Base-by-base conservation (phyloP, 2,113 vertebrate genomes). In the Phalacrocorax pelagicus region DNA sequence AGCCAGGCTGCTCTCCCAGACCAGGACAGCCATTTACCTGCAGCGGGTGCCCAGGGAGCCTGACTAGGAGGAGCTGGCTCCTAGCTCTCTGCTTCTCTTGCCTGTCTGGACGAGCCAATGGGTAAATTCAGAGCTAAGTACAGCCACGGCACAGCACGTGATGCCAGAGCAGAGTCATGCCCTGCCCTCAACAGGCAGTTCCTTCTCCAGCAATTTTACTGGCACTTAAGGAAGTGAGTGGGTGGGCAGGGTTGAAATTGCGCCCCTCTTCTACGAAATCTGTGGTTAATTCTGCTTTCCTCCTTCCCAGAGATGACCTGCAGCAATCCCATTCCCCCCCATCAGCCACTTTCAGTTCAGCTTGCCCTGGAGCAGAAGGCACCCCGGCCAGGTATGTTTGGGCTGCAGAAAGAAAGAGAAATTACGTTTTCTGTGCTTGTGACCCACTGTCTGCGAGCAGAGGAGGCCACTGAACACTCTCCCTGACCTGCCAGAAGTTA, bases 401-500 rank as follows among this genome's bases (percentile, higher is more conserved):
- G n/a, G 61, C 17, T 40, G 38, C 36, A 12, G 13, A 15, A 58
- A 81, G 2, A 6, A 30, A 18, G 20, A 32, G 36, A 24, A 78
- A 44, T 8, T 9, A 8, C 5, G 8, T 46, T 54, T 32, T 30
- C 32, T 32, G 13, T 6, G 36, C 65, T 44, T 10, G 21, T 1
- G 2, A 12, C 54, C 6, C 21, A 2, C 27, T 0, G 3, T 7
- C 49, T 2, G 15, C 1, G 3, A 47, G 70, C 51, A 19, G 29
- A 21, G 40, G 38, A 18, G 29, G 1, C 12, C 5, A 3, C 21
- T 1, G 5, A 69, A 34, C 30, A 0, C 20, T 2, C 8, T 1
- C 58, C 40, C 38, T 7, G 27, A 27, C 10, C 55, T 4, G 7
- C 36, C 44, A 23, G 8, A 6, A 23, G 32, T 9, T 3, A 29